Evolutionary conservation across 2,797 vertebrate species (phyloP).

Genomic region (Neomorphus geoffroyi): DNA sequence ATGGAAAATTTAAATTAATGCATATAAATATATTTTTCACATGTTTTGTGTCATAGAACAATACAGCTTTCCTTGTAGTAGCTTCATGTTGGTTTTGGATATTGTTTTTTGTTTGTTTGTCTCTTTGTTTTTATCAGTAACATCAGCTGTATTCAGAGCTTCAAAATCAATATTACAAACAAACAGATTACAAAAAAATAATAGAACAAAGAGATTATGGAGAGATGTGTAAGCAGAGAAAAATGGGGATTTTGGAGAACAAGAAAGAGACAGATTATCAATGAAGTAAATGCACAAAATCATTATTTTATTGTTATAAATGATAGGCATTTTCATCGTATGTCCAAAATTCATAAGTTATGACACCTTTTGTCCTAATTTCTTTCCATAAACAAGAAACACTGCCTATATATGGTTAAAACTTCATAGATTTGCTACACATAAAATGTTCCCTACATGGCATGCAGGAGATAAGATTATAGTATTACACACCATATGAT

Average conservation of each 20-base stretch:
- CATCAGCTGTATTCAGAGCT: neutral
- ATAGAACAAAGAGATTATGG: neutral
- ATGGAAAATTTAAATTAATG: neutral
- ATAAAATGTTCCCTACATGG: neutral
- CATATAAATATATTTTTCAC: neutral
- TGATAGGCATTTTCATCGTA: rapidly evolving
- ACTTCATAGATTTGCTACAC: neutral
- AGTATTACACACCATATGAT: neutral
- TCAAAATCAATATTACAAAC: neutral
- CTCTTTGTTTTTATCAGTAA: neutral
- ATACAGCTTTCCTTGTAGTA: neutral
- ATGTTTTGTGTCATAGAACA: neutral
- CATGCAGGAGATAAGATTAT: neutral
- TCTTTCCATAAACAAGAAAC: neutral
- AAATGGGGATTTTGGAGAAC: neutral
- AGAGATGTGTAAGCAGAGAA: neutral
- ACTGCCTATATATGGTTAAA: neutral
- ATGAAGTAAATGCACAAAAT: neutral
- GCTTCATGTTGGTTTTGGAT: neutral
- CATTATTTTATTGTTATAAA: neutral
- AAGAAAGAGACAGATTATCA: neutral
- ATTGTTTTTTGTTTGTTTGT: neutral
- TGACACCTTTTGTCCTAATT: neutral
- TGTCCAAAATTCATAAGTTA: neutral
- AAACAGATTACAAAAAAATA: neutral